phyloP scores from a whole-genome alignment of 2,113 vertebrate species.

The Oceanodroma tethys region DNA sequence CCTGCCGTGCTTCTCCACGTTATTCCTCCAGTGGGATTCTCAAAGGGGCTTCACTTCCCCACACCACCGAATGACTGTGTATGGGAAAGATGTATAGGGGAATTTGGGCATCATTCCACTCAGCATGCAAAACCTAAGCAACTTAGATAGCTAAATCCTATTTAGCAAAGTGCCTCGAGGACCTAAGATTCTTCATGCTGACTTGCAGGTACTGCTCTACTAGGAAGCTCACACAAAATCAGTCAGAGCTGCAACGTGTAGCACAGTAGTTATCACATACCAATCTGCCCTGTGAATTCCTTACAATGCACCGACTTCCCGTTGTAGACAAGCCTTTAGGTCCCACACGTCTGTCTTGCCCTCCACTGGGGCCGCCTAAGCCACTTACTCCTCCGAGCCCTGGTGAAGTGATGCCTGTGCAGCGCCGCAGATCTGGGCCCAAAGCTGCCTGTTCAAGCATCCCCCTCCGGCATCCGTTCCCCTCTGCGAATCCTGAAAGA shows the following conservation, averaged over 20 bases:
- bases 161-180: neutral
- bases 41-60: neutral
- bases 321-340: neutral
- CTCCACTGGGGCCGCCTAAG: neutral
- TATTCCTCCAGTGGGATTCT: neutral
- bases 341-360: neutral
- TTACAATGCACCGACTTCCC: fast-evolving
- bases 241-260: fast-evolving
- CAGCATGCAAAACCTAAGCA: neutral
- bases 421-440: too few species aligned
- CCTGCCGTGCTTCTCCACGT: fast-evolving
- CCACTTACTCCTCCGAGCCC: neutral
- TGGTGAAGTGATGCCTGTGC: fast-evolving
- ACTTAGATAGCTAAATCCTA: neutral
- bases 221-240: neutral
- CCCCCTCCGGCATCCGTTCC: fast-evolving
- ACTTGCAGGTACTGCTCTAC: neutral
- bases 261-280: neutral
- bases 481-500: neutral
- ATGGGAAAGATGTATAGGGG: neutral
- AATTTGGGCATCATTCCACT: neutral
- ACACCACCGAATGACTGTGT: fast-evolving
- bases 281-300: neutral
- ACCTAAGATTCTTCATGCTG: neutral
- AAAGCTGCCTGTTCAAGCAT: neutral